These are phyloP conservation scores for Oostethus manadensis DNA, from an alignment of 2,113 vertebrate genomes.

Conservation along the genomic window DNA sequence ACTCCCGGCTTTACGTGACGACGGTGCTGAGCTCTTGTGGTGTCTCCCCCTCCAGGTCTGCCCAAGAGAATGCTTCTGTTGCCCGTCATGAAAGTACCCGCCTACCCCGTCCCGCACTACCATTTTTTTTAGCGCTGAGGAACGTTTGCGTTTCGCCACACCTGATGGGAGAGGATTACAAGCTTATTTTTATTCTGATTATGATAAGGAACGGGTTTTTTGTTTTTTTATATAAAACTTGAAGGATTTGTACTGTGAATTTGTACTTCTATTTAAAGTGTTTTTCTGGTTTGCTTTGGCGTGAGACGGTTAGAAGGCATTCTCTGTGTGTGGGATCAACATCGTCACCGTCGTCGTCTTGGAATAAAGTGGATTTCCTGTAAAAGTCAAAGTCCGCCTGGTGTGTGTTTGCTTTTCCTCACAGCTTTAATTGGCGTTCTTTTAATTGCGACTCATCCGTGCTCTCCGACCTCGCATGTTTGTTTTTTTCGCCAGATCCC, in stretches of 20 bases:
- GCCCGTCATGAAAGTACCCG: constrained; percentile 98
- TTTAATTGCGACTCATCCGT: not conserved
- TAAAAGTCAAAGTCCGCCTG: constrained; percentile 76
- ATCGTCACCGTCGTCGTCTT: constrained; percentile 13
- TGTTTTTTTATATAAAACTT: constrained; percentile 89
- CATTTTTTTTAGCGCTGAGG: constrained; percentile 88
- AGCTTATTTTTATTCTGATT: constrained; percentile 78
- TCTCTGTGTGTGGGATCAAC: not conserved
- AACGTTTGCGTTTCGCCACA: constrained; percentile 1
- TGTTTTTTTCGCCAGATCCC: constrained; percentile 24
- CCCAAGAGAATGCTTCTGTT: constrained; percentile 99
- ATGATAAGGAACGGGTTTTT: constrained; percentile 80
- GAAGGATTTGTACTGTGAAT: constrained; percentile 99
- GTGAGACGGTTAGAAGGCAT: not conserved
- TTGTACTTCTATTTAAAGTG: constrained; percentile 89
- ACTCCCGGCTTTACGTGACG: not conserved
- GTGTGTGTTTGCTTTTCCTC: constrained; percentile 52
- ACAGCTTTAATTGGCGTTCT: constrained; percentile 6
- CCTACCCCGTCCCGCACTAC: constrained; percentile 96
- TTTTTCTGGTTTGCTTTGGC: not conserved
- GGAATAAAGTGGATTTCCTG: constrained; percentile 91
- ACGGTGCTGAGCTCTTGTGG: constrained; percentile 81
- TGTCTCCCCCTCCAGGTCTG: constrained; percentile 97
- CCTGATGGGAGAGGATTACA: constrained; percentile 64
- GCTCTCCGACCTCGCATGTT: not conserved